These are phyloP conservation scores for Automeris io DNA, from an alignment of 2,888 invertebrate species.

Conservation along the genomic window DNA sequence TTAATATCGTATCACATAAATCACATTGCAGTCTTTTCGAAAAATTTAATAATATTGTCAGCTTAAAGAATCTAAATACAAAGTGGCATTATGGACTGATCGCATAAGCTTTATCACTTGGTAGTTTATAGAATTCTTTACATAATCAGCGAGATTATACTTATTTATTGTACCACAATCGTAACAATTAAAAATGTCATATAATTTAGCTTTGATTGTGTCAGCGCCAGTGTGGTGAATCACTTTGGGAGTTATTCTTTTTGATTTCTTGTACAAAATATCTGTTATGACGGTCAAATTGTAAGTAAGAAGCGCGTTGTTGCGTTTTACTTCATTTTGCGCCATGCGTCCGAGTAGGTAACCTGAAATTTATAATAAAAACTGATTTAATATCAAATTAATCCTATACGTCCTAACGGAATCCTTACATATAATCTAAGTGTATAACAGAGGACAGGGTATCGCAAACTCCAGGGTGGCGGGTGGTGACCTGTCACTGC, in stretches of 20 bases:
- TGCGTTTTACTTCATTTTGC: conserved; percentile 38
- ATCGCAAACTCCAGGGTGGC: no score
- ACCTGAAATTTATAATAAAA: no score
- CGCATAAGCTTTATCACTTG: conserved; percentile 48
- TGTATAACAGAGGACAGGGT: no score
- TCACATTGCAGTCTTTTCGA: conserved; percentile 6
- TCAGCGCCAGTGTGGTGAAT: conserved; percentile 48
- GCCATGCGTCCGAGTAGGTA: conserved; percentile 56
- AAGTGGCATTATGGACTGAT: conserved; percentile 48
- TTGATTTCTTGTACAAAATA: conserved; percentile 49
- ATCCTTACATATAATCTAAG: no score
- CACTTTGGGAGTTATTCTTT: conserved; percentile 48
- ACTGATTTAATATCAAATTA: no score
- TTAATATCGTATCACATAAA: conserved; percentile 10
- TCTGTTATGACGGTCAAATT: conserved; percentile 50
- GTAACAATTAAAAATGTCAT: conserved; percentile 48
- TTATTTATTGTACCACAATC: conserved; percentile 32
- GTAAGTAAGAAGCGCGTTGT: conserved; percentile 42
- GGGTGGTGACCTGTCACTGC: no score
- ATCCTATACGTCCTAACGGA: no score
- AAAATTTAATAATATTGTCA: conserved; percentile 29
- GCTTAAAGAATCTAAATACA: conserved; percentile 55
- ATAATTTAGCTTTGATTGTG: conserved; percentile 41
- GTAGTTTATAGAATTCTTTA: conserved; percentile 44
- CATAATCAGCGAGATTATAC: conserved; percentile 46